Conservation (phyloP, 2,888 invertebrate genomes). For the Cantharis flavilabris region DNA sequence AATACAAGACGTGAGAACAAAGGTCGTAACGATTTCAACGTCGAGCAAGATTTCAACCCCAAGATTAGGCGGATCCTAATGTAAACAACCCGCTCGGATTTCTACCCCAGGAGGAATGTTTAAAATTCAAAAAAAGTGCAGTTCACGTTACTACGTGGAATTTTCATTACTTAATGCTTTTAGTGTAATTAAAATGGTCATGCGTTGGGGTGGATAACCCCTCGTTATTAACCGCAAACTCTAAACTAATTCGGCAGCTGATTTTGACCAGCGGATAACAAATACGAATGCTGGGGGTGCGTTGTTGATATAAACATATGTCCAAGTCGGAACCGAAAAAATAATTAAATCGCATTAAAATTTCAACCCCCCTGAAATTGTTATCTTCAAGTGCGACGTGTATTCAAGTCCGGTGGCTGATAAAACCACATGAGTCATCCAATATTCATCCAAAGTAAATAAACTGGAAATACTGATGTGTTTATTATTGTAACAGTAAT, state of each 20-base stretch:
- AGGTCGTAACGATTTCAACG: constrained; percentile 9
- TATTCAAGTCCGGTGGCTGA: background rate
- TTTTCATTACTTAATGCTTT: background rate
- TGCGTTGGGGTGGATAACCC: background rate
- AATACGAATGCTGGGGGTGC: background rate
- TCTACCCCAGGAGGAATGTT: background rate
- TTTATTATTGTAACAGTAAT: background rate
- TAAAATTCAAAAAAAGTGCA: background rate
- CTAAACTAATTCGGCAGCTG: constrained; percentile 1
- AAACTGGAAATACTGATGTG: background rate
- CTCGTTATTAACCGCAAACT: background rate
- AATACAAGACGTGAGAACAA: constrained; percentile 15
- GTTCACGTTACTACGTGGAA: background rate
- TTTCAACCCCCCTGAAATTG: background rate
- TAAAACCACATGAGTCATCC: background rate
- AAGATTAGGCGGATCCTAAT: constrained; percentile 18
- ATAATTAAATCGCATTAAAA: background rate
- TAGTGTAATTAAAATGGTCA: background rate
- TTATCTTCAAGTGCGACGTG: background rate
- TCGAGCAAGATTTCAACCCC: constrained; percentile 14
- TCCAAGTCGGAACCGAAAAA: background rate
- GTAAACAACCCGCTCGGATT: constrained; percentile 10
- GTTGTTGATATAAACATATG: background rate
- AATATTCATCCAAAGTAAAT: background rate
- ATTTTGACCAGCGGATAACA: constrained; percentile 2